These are phyloP conservation scores for Sarcophaga peregrina DNA, from an alignment of 1,140 invertebrate genomes.

Conservation along the genomic window DNA sequence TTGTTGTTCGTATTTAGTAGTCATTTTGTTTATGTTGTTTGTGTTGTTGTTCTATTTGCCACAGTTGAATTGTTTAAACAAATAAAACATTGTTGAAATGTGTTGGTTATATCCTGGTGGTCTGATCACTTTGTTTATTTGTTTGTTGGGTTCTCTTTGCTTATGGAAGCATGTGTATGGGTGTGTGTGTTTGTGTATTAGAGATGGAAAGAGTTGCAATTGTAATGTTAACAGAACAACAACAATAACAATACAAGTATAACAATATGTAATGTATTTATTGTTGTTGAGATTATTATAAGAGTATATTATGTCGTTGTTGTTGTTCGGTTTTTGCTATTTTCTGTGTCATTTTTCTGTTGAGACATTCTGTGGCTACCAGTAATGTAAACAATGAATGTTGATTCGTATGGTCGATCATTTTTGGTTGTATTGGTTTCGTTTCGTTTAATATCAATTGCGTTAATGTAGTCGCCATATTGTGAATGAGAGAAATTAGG, in stretches of 20 bases:
- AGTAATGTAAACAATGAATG: background rate
- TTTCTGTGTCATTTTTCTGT: constrained; percentile 8
- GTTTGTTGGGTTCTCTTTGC: background rate
- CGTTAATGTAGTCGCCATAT: background rate
- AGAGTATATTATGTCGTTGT: no score
- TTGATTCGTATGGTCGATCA: no score
- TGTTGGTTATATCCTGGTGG: constrained; percentile 23
- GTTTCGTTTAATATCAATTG: background rate
- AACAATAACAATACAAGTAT: background rate
- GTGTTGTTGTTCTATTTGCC: background rate
- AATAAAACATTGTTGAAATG: constrained; percentile 22
- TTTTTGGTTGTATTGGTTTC: no score
- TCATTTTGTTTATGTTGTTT: background rate
- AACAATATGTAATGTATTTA: constrained; percentile 6
- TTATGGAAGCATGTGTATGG: background rate
- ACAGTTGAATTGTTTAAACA: constrained; percentile 23
- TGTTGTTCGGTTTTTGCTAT: background rate
- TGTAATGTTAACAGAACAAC: constrained; percentile 17
- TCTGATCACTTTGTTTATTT: constrained; percentile 14
- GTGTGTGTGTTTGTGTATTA: background rate
- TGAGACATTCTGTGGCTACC: background rate
- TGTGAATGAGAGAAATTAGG: background rate
- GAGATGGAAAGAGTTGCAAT: constrained; percentile 7
- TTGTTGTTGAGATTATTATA: background rate
- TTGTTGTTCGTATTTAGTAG: background rate